These are phyloP conservation scores for Cranoglanis bouderius DNA, from an alignment of 2,113 vertebrate genomes.

Conservation along the genomic window DNA sequence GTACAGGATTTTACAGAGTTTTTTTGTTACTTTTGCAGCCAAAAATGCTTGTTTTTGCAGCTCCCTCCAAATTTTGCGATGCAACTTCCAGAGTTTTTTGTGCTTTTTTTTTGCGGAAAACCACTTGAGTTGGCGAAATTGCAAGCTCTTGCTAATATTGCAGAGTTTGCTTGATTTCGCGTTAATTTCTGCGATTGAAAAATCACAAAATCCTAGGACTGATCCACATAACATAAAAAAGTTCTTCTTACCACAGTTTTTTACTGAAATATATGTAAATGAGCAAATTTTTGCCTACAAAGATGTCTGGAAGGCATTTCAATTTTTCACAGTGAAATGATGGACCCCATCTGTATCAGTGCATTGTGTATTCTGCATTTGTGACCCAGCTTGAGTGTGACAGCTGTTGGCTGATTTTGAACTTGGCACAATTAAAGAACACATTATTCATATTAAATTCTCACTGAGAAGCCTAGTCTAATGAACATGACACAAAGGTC, in stretches of 20 bases:
- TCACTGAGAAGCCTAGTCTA: background rate
- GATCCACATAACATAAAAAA: background rate
- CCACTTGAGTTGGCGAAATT: no score
- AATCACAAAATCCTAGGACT: no score
- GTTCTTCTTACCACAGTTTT: background rate
- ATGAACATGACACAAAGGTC: slow-evolving; percentile 11
- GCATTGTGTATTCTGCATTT: slow-evolving; percentile 30
- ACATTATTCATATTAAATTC: slow-evolving; percentile 25
- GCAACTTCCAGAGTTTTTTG: no score
- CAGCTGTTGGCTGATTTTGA: slow-evolving; percentile 34
- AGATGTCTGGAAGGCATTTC: background rate
- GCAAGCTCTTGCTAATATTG: no score
- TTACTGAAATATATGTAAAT: background rate
- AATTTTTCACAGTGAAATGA: background rate
- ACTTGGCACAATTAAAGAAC: slow-evolving; percentile 30
- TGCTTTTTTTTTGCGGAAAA: no score
- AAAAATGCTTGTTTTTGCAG: no score
- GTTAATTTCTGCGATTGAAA: no score
- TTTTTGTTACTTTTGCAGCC: no score
- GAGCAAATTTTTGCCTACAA: background rate
- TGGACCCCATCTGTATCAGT: slow-evolving; percentile 18
- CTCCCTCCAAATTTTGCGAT: no score
- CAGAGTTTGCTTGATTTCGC: no score
- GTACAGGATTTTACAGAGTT: no score
- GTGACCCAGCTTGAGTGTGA: slow-evolving; percentile 26